Conservation (phyloP, 1,140 invertebrate species). For the Alviniconcha marisindica region DNA sequence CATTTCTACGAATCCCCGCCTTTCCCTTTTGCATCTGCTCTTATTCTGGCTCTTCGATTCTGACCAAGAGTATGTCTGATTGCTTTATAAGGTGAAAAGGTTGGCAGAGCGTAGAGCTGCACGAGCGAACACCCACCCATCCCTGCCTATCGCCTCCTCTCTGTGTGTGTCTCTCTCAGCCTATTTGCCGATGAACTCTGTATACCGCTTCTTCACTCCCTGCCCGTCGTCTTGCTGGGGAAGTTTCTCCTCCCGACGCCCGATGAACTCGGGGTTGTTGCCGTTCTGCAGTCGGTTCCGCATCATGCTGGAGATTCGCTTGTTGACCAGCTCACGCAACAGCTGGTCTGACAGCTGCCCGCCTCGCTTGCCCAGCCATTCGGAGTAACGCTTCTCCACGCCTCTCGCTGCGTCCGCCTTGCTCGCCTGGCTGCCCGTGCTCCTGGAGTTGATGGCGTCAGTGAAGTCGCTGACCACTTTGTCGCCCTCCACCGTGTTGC, state of each 20-base stretch:
- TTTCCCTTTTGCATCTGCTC: too few relatives aligned
- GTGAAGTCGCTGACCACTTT: neutral
- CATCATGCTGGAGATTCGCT: conserved; percentile 11
- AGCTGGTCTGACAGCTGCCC: neutral
- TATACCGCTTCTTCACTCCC: conserved; percentile 31
- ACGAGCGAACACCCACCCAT: too few relatives aligned
- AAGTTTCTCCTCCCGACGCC: conserved; percentile 6
- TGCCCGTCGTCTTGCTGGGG: neutral
- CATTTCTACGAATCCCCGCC: too few relatives aligned
- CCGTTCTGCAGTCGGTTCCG: neutral
- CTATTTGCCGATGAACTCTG: conserved; percentile 34
- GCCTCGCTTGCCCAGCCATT: conserved; percentile 29
- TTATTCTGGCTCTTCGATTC: too few relatives aligned
- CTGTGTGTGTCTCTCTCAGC: too few relatives aligned
- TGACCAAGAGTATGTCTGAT: too few relatives aligned
- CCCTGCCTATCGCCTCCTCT: too few relatives aligned
- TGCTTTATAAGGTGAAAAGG: too few relatives aligned
- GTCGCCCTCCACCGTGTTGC: neutral
- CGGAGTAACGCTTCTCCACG: conserved; percentile 17
- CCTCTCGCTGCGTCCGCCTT: neutral
- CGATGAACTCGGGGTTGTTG: neutral
- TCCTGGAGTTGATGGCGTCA: neutral
- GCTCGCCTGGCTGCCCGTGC: neutral
- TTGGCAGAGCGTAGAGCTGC: too few relatives aligned
- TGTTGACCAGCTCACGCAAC: conserved; percentile 3